These are phyloP conservation scores for Megatriorchis doriae DNA, from an alignment of 2,113 vertebrate species.

Conservation along the genomic window DNA sequence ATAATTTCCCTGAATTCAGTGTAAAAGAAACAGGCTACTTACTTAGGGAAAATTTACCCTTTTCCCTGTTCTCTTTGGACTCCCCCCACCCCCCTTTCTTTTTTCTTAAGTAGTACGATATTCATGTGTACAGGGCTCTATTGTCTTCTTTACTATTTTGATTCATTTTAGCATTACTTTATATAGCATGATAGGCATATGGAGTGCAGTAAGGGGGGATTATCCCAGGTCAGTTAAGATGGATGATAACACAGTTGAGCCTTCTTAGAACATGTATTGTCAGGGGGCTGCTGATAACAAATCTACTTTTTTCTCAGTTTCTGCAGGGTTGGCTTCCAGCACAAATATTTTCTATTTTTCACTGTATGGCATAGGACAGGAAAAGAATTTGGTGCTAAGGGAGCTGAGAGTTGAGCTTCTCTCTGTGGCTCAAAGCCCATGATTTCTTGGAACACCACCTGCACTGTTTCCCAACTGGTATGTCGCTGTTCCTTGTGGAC, in stretches of 20 bases:
- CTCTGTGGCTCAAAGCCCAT: not conserved
- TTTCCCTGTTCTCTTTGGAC: not conserved
- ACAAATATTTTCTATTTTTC: not conserved
- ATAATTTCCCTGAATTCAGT: not conserved
- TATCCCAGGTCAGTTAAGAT: not conserved
- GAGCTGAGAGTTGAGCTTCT: not conserved
- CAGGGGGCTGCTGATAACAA: not conserved
- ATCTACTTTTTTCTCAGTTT: not conserved
- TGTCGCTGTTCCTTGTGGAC: not conserved
- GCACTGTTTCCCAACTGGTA: fast-evolving
- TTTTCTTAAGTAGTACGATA: not conserved
- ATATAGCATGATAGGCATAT: not conserved
- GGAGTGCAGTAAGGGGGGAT: not conserved
- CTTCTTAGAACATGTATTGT: not conserved
- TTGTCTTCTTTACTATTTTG: not conserved
- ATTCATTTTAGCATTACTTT: not conserved
- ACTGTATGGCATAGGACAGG: not conserved
- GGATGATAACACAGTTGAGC: not conserved
- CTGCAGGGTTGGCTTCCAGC: not conserved
- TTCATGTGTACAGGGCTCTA: not conserved
- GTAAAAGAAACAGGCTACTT: not conserved
- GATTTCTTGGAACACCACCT: not conserved
- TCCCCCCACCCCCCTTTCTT: not conserved
- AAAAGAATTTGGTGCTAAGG: not conserved
- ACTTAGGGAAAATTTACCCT: not conserved